Conservation (phyloP, 1,140 invertebrate species). For the Drosophila sulfurigaster region DNA sequence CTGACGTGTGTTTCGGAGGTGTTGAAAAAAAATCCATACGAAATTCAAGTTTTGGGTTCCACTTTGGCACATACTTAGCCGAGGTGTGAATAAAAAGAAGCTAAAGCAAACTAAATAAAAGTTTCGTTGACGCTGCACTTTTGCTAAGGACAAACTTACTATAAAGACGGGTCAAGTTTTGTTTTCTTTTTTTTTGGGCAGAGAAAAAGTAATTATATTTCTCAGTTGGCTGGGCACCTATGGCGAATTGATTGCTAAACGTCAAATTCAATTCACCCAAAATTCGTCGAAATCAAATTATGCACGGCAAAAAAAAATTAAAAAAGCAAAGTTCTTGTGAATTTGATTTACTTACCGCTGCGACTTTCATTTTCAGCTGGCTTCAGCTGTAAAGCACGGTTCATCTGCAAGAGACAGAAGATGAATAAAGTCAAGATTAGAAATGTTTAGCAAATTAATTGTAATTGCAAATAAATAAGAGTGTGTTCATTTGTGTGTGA, state of each 20-base stretch:
- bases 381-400: slow-evolving; percentile 99
- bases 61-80: slow-evolving; percentile 41
- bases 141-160: slow-evolving; percentile 56
- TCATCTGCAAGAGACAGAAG: slow-evolving; percentile 92
- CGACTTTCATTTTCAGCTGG: slow-evolving; percentile 99
- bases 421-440: neutral
- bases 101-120: slow-evolving; percentile 32
- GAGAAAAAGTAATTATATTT: slow-evolving; percentile 73
- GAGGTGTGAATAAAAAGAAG: slow-evolving; percentile 55
- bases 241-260: slow-evolving; percentile 52
- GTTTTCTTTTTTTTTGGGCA: slow-evolving; percentile 21
- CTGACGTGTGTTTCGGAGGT: slow-evolving; percentile 78
- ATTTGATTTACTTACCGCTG: slow-evolving; percentile 91
- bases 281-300: slow-evolving; percentile 41
- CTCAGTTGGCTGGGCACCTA: slow-evolving; percentile 62
- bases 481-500: too few relatives aligned
- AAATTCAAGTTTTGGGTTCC: slow-evolving; percentile 33
- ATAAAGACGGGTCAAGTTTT: slow-evolving; percentile 71
- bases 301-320: neutral
- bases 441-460: neutral
- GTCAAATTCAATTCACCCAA: slow-evolving; percentile 70
- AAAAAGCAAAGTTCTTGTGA: slow-evolving; percentile 17
- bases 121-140: slow-evolving; percentile 69
- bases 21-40: slow-evolving; percentile 49
- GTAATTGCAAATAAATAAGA: neutral